These are phyloP conservation scores for Sebastes umbrosus DNA, from an alignment of 2,797 vertebrate genomes.

Conservation along the genomic window DNA sequence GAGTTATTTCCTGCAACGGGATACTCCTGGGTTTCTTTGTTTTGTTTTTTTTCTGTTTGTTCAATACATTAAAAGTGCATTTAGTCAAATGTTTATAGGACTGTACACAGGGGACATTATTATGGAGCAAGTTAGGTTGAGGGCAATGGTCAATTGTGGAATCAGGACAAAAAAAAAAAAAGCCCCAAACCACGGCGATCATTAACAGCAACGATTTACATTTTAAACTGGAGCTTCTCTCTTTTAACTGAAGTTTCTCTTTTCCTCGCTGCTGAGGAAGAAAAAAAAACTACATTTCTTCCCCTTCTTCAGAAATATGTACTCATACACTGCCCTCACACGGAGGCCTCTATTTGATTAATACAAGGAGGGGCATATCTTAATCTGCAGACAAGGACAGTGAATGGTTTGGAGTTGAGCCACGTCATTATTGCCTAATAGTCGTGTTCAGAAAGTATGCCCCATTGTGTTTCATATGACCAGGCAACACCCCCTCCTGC, in stretches of 20 bases:
- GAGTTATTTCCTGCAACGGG: constrained; percentile 93
- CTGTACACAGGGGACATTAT: constrained; percentile 65
- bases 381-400: constrained; percentile 76
- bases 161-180: constrained; percentile 17
- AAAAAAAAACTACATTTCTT: constrained; percentile 6
- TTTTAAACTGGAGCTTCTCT: constrained; percentile 26
- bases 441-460: constrained; percentile 81
- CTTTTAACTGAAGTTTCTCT: background rate
- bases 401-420: constrained; percentile 77
- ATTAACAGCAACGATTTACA: constrained; percentile 26
- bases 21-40: constrained; percentile 92
- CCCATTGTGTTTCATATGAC: constrained; percentile 82
- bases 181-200: background rate
- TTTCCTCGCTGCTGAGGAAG: constrained; percentile 5
- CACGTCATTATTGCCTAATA: constrained; percentile 85
- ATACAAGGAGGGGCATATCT: constrained; percentile 76
- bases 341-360: constrained; percentile 73
- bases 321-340: constrained; percentile 60
- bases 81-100: constrained; percentile 78
- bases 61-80: constrained; percentile 87
- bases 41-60: constrained; percentile 79
- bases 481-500: constrained; percentile 82
- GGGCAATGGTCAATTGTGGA: constrained; percentile 49
- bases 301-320: constrained; percentile 35
- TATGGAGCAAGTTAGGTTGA: constrained; percentile 49